A percentile compares a stretch with the other conserved stretches of the same genome.
phyloP scores from a whole-genome alignment of 1,140 invertebrate genomes.

The Galleria mellonella region DNA sequence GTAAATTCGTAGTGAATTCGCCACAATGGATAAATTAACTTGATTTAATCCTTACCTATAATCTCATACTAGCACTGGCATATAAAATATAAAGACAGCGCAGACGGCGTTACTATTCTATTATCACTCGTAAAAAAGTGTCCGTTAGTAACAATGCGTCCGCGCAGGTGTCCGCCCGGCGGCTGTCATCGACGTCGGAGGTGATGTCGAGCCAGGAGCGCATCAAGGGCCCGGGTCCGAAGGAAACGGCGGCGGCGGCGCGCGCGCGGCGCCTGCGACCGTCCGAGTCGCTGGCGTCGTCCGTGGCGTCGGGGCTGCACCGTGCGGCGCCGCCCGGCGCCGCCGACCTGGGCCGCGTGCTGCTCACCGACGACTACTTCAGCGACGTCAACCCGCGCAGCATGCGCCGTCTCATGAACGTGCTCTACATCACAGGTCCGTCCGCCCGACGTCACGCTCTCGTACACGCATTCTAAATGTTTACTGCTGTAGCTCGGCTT shows the following conservation, averaged over 20 bases:
- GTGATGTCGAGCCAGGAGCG: slow-evolving; percentile 85
- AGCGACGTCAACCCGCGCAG: slow-evolving; percentile 98
- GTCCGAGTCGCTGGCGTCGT: slow-evolving; percentile 92
- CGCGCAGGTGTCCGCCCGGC: slow-evolving; percentile 78
- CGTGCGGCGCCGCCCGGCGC: slow-evolving; percentile 73
- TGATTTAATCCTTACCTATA: too few species aligned
- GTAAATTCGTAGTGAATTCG: too few species aligned
- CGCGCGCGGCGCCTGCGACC: slow-evolving; percentile 80
- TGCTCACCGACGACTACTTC: slow-evolving; percentile 96
- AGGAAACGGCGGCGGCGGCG: slow-evolving; percentile 12
- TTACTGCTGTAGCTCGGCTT: neutral
- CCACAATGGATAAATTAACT: too few species aligned
- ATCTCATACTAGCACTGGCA: too few species aligned
- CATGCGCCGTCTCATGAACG: slow-evolving; percentile 97
- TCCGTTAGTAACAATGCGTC: too few species aligned
- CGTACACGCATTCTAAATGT: neutral
- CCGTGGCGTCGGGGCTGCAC: slow-evolving; percentile 91
- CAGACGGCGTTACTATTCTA: too few species aligned
- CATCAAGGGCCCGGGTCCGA: slow-evolving; percentile 27
- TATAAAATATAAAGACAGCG: too few species aligned
- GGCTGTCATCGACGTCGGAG: slow-evolving; percentile 86
- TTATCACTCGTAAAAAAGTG: too few species aligned
- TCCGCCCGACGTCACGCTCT: neutral
- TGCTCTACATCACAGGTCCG: slow-evolving; percentile 94
- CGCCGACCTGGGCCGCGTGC: slow-evolving; percentile 77